These are phyloP conservation scores for Diplazon laetatorius DNA, from an alignment of 2,888 invertebrate species.

Conservation along the genomic window DNA sequence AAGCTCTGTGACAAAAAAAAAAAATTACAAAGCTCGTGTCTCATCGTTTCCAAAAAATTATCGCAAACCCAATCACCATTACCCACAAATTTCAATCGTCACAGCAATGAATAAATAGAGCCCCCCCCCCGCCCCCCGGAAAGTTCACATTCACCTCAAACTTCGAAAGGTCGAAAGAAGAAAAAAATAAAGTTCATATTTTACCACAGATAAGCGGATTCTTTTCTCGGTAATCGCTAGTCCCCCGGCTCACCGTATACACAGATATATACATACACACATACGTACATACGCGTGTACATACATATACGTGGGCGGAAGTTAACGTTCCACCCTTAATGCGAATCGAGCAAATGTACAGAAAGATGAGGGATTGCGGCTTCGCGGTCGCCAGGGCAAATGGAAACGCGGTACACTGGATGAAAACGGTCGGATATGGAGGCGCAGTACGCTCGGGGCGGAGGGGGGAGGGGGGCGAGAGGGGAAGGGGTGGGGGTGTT, in stretches of 20 bases:
- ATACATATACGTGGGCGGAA: constrained; percentile 69
- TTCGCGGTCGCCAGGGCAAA: constrained; percentile 70
- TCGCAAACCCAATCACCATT: not conserved
- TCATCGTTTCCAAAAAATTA: not conserved
- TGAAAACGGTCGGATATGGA: constrained; percentile 55
- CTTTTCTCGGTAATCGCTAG: constrained; percentile 11
- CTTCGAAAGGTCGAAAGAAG: not conserved
- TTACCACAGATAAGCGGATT: constrained; percentile 16
- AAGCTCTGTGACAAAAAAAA: no score
- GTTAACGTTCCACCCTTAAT: constrained; percentile 76
- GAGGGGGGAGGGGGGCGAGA: no score
- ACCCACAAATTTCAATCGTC: not conserved
- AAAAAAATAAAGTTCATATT: not conserved
- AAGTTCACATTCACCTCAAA: not conserved
- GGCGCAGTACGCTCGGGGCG: constrained; percentile 41
- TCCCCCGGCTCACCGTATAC: not conserved
- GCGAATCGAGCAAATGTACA: constrained; percentile 77
- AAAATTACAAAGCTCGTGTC: no score
- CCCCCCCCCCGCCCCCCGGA: no score
- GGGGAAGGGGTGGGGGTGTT: no score
- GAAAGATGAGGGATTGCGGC: constrained; percentile 78
- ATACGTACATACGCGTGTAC: constrained; percentile 51
- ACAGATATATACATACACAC: constrained; percentile 49
- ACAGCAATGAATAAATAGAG: constrained; percentile 1
- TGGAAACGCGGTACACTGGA: constrained; percentile 54